Conservation (phyloP, 2,113 vertebrate species). For the Petaurus breviceps region DNA sequence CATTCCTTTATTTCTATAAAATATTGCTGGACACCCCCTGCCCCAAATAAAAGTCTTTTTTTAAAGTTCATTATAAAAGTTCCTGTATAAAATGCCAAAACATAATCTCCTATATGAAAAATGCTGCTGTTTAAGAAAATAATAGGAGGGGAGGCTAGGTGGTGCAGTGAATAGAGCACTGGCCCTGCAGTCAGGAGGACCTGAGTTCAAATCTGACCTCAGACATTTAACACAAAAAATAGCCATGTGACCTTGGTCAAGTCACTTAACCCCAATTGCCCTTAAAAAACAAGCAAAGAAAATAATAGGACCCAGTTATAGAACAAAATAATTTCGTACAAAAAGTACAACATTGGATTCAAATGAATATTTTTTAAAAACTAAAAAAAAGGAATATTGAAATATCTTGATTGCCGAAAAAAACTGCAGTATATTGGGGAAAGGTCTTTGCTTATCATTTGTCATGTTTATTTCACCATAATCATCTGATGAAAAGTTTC, state of each 20-base stretch:
- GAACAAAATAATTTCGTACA: constrained; percentile 86
- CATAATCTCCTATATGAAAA: constrained; percentile 85
- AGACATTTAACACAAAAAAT: no score
- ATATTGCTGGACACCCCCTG: constrained; percentile 74
- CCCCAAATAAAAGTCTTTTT: constrained; percentile 74
- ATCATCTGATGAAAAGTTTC: accelerated
- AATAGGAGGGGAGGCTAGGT: no score
- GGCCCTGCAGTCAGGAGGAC: no score
- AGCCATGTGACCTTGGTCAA: no score
- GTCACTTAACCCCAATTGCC: no score
- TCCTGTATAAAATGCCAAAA: constrained; percentile 83
- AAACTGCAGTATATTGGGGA: constrained; percentile 40
- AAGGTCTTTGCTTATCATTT: constrained; percentile 53
- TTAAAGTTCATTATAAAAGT: constrained; percentile 82
- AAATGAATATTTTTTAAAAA: constrained; percentile 80
- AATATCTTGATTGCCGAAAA: constrained; percentile 70
- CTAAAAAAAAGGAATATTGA: constrained; percentile 71
- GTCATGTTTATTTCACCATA: not conserved
- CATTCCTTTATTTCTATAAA: constrained; percentile 79
- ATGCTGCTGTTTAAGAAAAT: constrained; percentile 83
- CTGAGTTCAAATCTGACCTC: no score
- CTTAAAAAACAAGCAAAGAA: no score
- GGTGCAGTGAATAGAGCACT: no score
- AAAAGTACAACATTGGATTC: constrained; percentile 81
- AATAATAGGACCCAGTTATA: constrained; percentile 82